These are phyloP conservation scores for Heliconius hewitsoni DNA, from an alignment of 1,140 invertebrate species.

Conservation along the genomic window DNA sequence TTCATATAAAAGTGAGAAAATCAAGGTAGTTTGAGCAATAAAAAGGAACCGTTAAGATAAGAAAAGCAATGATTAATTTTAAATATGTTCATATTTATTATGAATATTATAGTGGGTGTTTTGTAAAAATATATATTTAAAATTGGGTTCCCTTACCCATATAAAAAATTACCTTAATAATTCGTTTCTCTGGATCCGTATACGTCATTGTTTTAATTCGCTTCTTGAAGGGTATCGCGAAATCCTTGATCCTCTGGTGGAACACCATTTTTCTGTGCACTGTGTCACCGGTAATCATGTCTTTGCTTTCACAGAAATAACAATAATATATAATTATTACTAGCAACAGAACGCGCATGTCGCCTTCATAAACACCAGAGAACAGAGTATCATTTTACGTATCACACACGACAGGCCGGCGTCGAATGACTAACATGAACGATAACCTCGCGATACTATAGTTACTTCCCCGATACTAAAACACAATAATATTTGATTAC, in stretches of 20 bases:
- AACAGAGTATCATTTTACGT: slow-evolving; percentile 45
- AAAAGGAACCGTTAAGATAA: not conserved
- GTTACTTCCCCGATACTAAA: slow-evolving; percentile 29
- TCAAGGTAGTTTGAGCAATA: not conserved
- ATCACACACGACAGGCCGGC: slow-evolving; percentile 45
- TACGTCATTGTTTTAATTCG: slow-evolving; percentile 67
- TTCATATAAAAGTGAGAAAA: not conserved
- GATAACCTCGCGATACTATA: slow-evolving; percentile 56
- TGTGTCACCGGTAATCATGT: slow-evolving; percentile 74
- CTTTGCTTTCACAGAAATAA: slow-evolving; percentile 56
- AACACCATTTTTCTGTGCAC: slow-evolving; percentile 78
- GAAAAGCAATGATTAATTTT: not conserved
- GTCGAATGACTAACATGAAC: slow-evolving; percentile 50
- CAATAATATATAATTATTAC: slow-evolving; percentile 51
- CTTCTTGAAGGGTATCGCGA: slow-evolving; percentile 77
- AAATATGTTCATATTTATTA: not conserved
- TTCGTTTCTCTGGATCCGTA: slow-evolving; percentile 70
- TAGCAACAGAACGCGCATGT: slow-evolving; percentile 62
- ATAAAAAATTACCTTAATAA: slow-evolving; percentile 61
- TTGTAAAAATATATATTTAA: not conserved
- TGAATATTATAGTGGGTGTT: not conserved
- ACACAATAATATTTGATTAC: slow-evolving; percentile 31
- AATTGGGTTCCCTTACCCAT: too few species aligned
- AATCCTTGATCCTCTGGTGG: slow-evolving; percentile 74
- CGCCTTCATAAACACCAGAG: slow-evolving; percentile 28